Evolutionary conservation across 1,140 invertebrate genomes (phyloP), one percentile per base, ranked within the genome.

Genomic region (Nasonia giraulti): DNA sequence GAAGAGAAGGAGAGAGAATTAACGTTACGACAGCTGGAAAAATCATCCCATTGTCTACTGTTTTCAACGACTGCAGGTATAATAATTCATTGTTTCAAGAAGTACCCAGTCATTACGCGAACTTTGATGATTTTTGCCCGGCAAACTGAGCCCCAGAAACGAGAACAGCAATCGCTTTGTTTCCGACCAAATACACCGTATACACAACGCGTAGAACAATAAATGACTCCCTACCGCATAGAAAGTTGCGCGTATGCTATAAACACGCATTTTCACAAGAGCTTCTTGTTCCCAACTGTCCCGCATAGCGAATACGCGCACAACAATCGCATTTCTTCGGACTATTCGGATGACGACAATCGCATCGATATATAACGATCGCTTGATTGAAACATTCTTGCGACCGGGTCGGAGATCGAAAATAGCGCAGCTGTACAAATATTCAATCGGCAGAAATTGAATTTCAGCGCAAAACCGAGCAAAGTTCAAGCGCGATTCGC

Each of bases 21-120:
- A 20, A 73, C 12, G 23, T 80, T 77, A 62, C 10, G 31, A 84
- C 71, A 62, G 31, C 7, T 40, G 40, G 14, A 76, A 85, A 85
- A 85, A 76, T 44, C 73, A 55, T 69, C 11, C 78, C 62, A 81
- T 76, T 85, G 37, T 77, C 47, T 84, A 75, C 33, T 77, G 50
- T 85, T 75, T 81, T 75, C 71, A 66, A 44, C 50, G 37, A 44
- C 3, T 37, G 55, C 47, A 3, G 11, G 12, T 20, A 69, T 66
- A 85, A 81, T 68, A 85, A 85, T 85, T 76, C 79, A 85, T 85
- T 85, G 73, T 85, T 76, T 44, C 71, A 76, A 75, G 71, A 77
- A 79, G 12, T 80, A 84, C 68, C 83, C 68, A 62, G 68, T 80
- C 68, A 83, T 83, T 55, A 83, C 20, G 12, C 27, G 27, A 37